These are phyloP conservation scores for Baronia brevicornis DNA, from an alignment of 2,888 invertebrate genomes.

Conservation along the genomic window DNA sequence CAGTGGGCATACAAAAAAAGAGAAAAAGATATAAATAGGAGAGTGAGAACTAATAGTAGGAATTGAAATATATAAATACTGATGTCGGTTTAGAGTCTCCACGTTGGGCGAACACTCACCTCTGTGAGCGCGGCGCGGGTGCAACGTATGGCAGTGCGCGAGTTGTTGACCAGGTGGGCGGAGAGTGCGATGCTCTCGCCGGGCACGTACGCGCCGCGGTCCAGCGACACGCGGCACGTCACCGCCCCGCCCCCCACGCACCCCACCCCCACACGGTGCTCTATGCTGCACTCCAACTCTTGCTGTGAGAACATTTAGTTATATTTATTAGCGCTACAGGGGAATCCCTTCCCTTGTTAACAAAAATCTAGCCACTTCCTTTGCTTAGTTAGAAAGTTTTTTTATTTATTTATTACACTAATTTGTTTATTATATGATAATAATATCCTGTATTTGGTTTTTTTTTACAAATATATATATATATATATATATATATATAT, in stretches of 20 bases:
- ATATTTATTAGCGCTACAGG: too few species aligned
- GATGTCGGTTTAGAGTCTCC: neutral
- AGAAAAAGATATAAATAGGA: too few species aligned
- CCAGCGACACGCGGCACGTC: constrained; percentile 88
- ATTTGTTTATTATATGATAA: neutral
- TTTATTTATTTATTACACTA: neutral
- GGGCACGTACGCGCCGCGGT: constrained; percentile 95
- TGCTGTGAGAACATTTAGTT: too few species aligned
- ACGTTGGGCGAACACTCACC: constrained; percentile 26
- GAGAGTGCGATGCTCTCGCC: constrained; percentile 93
- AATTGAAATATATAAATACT: too few species aligned
- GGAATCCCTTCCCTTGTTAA: too few species aligned
- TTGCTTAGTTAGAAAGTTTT: too few species aligned
- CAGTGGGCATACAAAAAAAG: neutral
- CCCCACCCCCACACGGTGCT: constrained; percentile 91
- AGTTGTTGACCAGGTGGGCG: constrained; percentile 89
- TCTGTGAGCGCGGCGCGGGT: constrained; percentile 86
- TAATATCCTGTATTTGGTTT: too few species aligned
- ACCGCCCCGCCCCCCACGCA: constrained; percentile 93
- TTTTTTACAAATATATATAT: too few species aligned
- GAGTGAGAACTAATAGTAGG: too few species aligned
- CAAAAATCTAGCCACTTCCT: too few species aligned
- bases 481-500: too few species aligned
- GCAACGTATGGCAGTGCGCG: constrained; percentile 88
- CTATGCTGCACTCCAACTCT: constrained; percentile 93